Evolutionary conservation across 2,113 vertebrate genomes (phyloP), one percentile per base, ranked within the genome.

Genomic region (Myotis lucifugus): DNA sequence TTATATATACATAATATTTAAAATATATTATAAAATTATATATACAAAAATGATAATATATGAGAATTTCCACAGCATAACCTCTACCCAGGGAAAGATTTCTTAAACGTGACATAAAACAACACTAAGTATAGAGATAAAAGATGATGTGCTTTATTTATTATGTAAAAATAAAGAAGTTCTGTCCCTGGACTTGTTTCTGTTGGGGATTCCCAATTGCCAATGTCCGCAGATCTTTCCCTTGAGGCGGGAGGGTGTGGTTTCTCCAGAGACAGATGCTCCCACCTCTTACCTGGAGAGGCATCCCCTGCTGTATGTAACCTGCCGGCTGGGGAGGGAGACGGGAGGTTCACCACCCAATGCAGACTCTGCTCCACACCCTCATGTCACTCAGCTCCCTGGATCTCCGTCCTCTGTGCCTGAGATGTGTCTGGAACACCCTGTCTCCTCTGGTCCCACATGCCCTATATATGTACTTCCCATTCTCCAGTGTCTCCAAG

Each of bases 361-460:
- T 18, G 27, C 42, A 70, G 21, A 13, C 67, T 42, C n/a, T 15
- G 29, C 25, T n/a, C 25, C 19, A 18, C 4, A 7, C 9, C 5
- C 25, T 7, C 1, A 0, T 25, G 15, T 21, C 67, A 10, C 8
- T 48, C 1, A 2, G 11, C 32, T 12, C 14, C 5, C 50, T 23
- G 19, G 48, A 25, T 23, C 81, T 14, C 11, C 4, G 27, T 32
- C 29, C 19, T 52, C n/a, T n/a, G 11, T n/a, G 42, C 19, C 85
- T 14, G 17, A 69, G 69, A 61, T 11, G 5, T 8, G 29, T 7
- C 23, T 34, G 66, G 59, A 27, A 48, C 52, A 0, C 40, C 4
- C 29, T 6, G 5, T 3, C 64, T 8, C 19, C 48, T 15, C 1
- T 0, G 17, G 21, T 15, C 10, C 52, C 8, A 18, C 25, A 25